Conservation (phyloP, 2,113 vertebrate species). For the Lamprotornis superbus region DNA sequence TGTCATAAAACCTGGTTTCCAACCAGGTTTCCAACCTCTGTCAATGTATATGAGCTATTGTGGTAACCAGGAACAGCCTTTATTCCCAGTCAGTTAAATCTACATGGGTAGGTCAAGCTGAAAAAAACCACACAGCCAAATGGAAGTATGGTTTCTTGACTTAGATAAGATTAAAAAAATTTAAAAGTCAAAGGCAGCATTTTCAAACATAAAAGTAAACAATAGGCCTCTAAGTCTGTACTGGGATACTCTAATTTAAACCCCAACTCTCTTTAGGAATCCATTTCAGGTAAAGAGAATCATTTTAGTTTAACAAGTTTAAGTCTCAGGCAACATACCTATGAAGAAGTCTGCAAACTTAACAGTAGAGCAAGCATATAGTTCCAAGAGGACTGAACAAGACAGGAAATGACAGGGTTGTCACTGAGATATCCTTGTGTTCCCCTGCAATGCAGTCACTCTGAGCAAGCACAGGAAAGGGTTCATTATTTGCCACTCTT, state of each 20-base stretch:
- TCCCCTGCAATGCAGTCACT: fast-evolving
- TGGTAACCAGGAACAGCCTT: neutral
- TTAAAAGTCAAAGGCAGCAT: neutral
- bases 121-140: neutral
- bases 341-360: neutral
- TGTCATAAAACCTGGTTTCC: neutral
- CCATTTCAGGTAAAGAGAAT: neutral
- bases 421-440: neutral
- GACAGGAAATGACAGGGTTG: neutral
- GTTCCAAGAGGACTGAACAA: neutral
- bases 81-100: neutral
- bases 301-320: neutral
- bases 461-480: neutral
- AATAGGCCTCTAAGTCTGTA: neutral
- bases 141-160: neutral
- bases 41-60: neutral
- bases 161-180: neutral
- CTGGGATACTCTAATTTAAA: neutral
- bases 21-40: neutral
- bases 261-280: neutral
- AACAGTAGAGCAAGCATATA: neutral
- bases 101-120: neutral
- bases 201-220: neutral
- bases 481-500: neutral
- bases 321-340: neutral